phyloP scores from a whole-genome alignment of 2,888 invertebrate species.

The Lasioglossum zephyrum region DNA sequence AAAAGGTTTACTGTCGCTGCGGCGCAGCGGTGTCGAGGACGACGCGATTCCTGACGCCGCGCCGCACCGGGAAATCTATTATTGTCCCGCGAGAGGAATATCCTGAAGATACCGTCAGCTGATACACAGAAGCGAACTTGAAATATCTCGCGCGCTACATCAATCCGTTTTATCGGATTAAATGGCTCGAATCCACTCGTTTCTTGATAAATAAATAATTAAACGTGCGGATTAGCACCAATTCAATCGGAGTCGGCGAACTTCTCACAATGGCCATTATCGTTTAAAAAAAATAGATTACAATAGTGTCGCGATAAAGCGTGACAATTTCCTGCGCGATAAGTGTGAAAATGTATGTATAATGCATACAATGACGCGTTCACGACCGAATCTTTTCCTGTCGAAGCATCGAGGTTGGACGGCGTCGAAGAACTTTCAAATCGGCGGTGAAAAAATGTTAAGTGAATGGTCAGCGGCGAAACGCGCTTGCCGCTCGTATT shows the following conservation, averaged over 20 bases:
- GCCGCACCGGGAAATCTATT: slow-evolving; percentile 32
- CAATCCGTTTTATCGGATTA: background rate
- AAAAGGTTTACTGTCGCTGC: slow-evolving; percentile 35
- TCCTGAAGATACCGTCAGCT: background rate
- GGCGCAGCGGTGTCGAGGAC: slow-evolving; percentile 45
- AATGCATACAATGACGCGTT: background rate
- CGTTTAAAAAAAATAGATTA: background rate
- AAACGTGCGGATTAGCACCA: background rate
- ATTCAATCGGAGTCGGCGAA: background rate
- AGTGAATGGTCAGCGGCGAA: slow-evolving; percentile 45
- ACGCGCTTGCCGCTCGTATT: slow-evolving; percentile 5
- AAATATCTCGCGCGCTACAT: slow-evolving; percentile 8
- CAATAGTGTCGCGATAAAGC: background rate
- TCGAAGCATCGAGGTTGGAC: slow-evolving; percentile 16
- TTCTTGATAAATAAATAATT: background rate
- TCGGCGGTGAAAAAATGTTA: slow-evolving; percentile 31
- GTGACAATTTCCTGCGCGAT: background rate
- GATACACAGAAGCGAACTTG: slow-evolving; percentile 8
- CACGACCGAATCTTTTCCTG: slow-evolving; percentile 11
- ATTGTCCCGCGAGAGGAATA: slow-evolving; percentile 29
- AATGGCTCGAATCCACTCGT: background rate
- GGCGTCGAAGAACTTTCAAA: slow-evolving; percentile 36
- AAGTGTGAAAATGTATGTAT: background rate
- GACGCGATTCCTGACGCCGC: slow-evolving; percentile 35
- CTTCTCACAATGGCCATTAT: background rate